Evolutionary conservation across 2,113 vertebrate species (phyloP), one percentile per base, ranked within the genome.

Genomic region (Phrynocephalus versicolor): DNA sequence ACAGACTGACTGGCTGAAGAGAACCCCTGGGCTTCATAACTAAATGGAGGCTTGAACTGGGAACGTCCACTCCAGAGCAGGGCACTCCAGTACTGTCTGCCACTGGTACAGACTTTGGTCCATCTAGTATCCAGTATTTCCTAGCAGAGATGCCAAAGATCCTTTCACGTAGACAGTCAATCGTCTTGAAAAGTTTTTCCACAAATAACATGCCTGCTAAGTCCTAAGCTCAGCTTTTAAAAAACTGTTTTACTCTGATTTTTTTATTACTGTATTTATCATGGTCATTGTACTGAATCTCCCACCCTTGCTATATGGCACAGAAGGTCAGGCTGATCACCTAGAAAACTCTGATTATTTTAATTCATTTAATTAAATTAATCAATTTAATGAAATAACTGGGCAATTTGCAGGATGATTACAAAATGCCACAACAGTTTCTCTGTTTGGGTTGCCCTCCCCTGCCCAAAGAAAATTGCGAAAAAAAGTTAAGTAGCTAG

Each of bases 301-400:
- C 82, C 33, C 39, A 33, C 13, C 10, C 7, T 51, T 65, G 13
- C 71, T 39, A 25, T 65, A 64, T 74, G 64, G 18, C 45, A 58
- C 30, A 33, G 75, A 83, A 83, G 82, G 72, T 83, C 58, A 83
- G 58, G 12, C 39, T 62, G 72, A 75, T 75, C 72, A 83, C n/a
- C 62, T 75, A 35, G 39, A 74, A 62, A 65, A 58, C 13, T 39
- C 58, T 55, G 64, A 81, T 81, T 81, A 83, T 74, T 72, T 74
- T 73, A 65, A 83, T 83, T 51, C 71, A 35, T 19, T 64, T 75
- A 75, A 83, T 83, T 83, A 83, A 33, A 10, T 51, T 65, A 45
- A 0, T 5, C 10, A 18, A 62, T 30, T 45, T 65, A 51, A 51
- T 75, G 18, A 51, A 41, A 75, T 41, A 64, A 45, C 58, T 39